Evolutionary conservation across 2,888 invertebrate genomes (phyloP), one percentile per base, ranked within the genome.

Genomic region (Beris chalybata): DNA sequence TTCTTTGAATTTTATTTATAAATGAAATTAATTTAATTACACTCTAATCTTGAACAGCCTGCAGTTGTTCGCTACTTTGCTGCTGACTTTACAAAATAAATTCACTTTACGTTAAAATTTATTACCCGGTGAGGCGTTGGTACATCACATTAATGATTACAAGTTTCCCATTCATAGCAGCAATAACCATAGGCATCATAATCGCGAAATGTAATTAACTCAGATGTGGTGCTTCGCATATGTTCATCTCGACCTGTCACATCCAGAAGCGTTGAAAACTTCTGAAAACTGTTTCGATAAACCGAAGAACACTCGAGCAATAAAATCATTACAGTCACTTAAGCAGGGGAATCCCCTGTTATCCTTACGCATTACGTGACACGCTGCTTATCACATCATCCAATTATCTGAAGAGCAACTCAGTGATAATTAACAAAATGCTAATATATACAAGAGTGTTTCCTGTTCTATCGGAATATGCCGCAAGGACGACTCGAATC

Each of bases 321-420:
- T 61, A 61, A 50, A 38, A 61, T 44, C 43, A 50, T 52, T 61
- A 50, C 47, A 22, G 30, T 13, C 48, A 15, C 52, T 43, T 43
- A 50, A 61, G 1, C 43, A 52, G 22, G n/a, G 6, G 22, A 52
- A 31, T 22, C 38, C 52, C 52, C 13, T 61, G 50, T 61, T 52
- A 61, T 50, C 38, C 61, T 12, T 38, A 38, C 12, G 61, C 13
- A 61, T 52, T 61, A 52, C 61, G 31, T 38, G 38, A 50, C 38
- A 32, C 50, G n/a, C 52, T 61, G 22, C 61, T 61, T 61, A 61
- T 61, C 61, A 61, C 50, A 61, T 61, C 61, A 61, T 61, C 61
- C 52, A 61, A 61, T 61, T 61, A 61, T 50, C 47, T 50, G 61
- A 61, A 52, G 32, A 61, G 47, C 61, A 61, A 61, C 61, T 61